Base-by-base conservation (phyloP, 2,888 invertebrate species). In the Sarcophaga subvicina region DNA sequence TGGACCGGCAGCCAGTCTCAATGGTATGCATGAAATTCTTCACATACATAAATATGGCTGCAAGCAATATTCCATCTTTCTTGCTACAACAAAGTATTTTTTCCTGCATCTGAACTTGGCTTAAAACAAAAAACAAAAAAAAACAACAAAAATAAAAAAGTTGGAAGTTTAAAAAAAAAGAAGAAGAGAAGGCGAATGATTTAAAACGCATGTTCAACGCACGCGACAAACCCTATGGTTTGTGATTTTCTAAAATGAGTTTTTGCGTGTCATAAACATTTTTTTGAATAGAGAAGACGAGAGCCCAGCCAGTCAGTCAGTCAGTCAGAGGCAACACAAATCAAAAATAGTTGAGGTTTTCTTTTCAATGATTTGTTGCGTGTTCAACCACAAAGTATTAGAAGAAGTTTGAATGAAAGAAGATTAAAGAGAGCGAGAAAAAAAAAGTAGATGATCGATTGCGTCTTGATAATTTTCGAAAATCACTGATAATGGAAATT, bases 181-280 rank as follows among this genome's bases (percentile, higher is more conserved):
- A 37, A 78, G 22, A 49, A 76, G 25, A 27, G 70, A 54, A 90
- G 89, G 87, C 73, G 54, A 80, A 71, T 70, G 80, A 88, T 88
- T 88, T 88, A 82, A 54, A 83, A 82, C 80, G 81, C 87, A 85
- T 80, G 85, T 82, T 85, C 60, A 83, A 85, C 80, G 88, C 88
- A 88, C 87, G 88, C 88, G 87, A 88, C 88, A 88, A 88, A 73
- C 59, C 71, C 72, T 69, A 73, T 75, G 72, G 72, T 82, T 70
- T 37, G 77, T 85, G 77, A 85, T 78, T 81, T 63, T 83, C 77
- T 81, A 87, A 37, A 87, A 84, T 87, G 77, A 87, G 87, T 79
- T 87, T 87, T 87, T 87, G 87, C 87, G 87, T 87, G 87, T 84
- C 76, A 82, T 76, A 81, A 73, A 80, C 66, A 27, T 72, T 54